Evolutionary conservation across 1,140 invertebrate species (phyloP).

Genomic region (Nymphalis io): DNA sequence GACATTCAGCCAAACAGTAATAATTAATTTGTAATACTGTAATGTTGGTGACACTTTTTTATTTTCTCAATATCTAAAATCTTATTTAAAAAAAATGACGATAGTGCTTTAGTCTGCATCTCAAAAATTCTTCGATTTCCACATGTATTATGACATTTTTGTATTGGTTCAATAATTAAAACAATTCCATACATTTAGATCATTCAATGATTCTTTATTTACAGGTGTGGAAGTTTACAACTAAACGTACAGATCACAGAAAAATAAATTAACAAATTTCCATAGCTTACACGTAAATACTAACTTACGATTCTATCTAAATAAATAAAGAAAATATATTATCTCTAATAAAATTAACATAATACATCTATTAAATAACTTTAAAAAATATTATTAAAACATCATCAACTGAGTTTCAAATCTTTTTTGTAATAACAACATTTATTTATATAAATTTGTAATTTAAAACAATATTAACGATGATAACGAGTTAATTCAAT

Average conservation of each 20-base stretch:
- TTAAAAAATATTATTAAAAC: constrained; percentile 2
- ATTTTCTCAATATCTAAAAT: too few species aligned
- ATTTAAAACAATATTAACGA: constrained; percentile 23
- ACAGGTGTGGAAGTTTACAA: constrained; percentile 71
- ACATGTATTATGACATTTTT: too few species aligned
- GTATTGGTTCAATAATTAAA: constrained; percentile 37
- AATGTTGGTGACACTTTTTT: too few species aligned
- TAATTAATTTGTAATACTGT: too few species aligned
- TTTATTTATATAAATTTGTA: constrained; percentile 28
- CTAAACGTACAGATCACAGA: constrained; percentile 62
- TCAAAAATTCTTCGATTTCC: too few species aligned
- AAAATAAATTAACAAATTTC: constrained; percentile 57
- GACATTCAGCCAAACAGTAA: too few species aligned
- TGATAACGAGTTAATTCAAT: constrained; percentile 10
- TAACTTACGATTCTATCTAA: constrained; percentile 19
- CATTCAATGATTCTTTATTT: constrained; percentile 79
- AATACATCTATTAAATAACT: neutral
- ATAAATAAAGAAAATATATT: constrained; percentile 15
- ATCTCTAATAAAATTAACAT: constrained; percentile 13
- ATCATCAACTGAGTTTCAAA: neutral
- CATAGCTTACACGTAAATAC: constrained; percentile 47
- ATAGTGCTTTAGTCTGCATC: too few species aligned
- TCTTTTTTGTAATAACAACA: constrained; percentile 62
- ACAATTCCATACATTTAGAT: constrained; percentile 73
- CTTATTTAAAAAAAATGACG: too few species aligned